Conservation (phyloP, 2,888 invertebrate genomes). For the Chirona hameri region DNA sequence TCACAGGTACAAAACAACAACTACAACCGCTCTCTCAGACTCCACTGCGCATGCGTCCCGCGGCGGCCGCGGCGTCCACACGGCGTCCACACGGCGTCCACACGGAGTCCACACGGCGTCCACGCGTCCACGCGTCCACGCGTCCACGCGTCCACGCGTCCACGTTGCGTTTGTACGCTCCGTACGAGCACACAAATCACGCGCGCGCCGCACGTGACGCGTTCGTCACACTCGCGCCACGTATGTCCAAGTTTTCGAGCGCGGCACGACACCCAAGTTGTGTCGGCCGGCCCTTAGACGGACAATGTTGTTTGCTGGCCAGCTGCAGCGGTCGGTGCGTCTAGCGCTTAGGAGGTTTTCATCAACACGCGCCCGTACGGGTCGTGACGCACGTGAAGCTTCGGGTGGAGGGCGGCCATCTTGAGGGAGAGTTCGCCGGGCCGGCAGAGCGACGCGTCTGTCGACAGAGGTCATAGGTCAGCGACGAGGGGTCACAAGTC, state of each 20-base stretch:
- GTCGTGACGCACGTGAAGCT: background rate
- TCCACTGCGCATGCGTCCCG: background rate
- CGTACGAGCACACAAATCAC: background rate
- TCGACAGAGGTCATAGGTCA: background rate
- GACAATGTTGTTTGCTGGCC: background rate
- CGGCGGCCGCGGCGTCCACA: background rate
- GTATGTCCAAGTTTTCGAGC: background rate
- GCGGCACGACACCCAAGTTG: background rate
- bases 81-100: background rate
- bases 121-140: background rate
- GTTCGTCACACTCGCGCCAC: background rate
- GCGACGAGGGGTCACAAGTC: too few species aligned
- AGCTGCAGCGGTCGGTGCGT: background rate
- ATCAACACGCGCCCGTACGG: background rate
- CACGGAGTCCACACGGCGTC: background rate
- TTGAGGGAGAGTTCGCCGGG: background rate
- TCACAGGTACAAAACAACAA: slow-evolving; percentile 28
- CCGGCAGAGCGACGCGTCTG: background rate
- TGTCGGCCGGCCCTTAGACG: background rate
- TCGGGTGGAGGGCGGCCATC: slow-evolving; percentile 4
- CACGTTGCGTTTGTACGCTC: background rate
- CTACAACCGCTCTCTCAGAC: background rate
- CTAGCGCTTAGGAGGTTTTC: background rate
- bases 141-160: background rate
- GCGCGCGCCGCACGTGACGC: background rate